These are phyloP conservation scores for Eufriesea mexicana DNA, from an alignment of 1,140 invertebrate species.

Conservation along the genomic window DNA sequence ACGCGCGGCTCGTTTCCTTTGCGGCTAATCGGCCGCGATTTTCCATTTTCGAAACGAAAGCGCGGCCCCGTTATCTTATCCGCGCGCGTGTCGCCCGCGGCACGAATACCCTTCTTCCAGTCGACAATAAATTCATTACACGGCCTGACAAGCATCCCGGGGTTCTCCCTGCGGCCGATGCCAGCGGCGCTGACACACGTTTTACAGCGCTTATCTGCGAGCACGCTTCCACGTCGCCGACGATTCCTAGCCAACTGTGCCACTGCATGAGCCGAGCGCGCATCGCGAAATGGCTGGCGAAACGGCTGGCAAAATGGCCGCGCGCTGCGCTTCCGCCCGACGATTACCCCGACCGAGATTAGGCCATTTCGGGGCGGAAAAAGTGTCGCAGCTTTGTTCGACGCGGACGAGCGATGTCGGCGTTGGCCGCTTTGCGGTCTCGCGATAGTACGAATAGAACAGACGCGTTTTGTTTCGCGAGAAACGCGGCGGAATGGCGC, in stretches of 20 bases:
- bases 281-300: background rate
- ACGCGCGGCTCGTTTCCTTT: background rate
- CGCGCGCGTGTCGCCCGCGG: slow-evolving; percentile 10
- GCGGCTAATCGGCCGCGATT: background rate
- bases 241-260: slow-evolving; percentile 28
- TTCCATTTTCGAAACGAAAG: slow-evolving; percentile 20
- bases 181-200: slow-evolving; percentile 37
- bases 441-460: too few relatives aligned
- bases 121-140: slow-evolving; percentile 53
- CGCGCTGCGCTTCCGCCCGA: background rate
- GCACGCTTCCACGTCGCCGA: background rate
- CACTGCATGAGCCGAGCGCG: slow-evolving; percentile 15
- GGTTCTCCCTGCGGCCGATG: background rate
- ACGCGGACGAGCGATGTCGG: background rate
- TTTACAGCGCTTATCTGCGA: slow-evolving; percentile 45
- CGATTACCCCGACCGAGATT: background rate
- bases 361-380: background rate
- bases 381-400: background rate
- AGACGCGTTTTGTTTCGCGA: too few relatives aligned
- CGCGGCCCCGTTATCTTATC: slow-evolving; percentile 39
- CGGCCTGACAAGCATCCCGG: slow-evolving; percentile 16
- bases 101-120: slow-evolving; percentile 14
- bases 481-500: too few relatives aligned
- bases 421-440: too few relatives aligned
- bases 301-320: background rate